Evolutionary conservation across 2,888 invertebrate genomes (phyloP), one percentile per base, ranked within the genome.

Genomic region (Enchytraeus crypticus): DNA sequence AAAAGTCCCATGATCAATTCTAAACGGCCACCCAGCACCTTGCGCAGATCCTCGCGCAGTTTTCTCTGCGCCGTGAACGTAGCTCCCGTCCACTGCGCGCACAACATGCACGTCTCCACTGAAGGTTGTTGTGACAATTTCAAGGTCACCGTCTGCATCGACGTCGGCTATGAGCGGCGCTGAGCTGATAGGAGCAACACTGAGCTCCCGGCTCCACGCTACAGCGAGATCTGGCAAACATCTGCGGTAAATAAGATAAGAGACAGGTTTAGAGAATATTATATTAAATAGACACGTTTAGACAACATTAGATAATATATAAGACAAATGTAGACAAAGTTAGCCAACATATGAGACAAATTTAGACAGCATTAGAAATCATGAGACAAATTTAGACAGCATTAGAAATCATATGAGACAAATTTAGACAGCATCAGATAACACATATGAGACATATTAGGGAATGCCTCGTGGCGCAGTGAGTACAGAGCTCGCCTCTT

Each of bases 161-260:
- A 74, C 66, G 62, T 76, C 74, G 34, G 72, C 65, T 5, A 77
- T 70, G 4, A 77, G 64, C 3, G 77, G 76, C 3, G 73, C 38
- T 2, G 73, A 71, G 30, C 72, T 72, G 68, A 76, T 74, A 18
- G 75, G 74, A 4, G 74, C 69, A 34, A 72, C 71, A 21, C 73
- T 72, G 29, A 76, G 64, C 59, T 76, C 77, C 26, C 71, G 68
- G 54, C 72, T 73, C 76, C 76, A 76, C 21, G 73, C 61, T 43
- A 71, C 69, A 34, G 70, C 67, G 47, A 75, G 57, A 23, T 71
- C 67, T 61, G 73, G 74, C 2, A 71, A 70, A 67, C 76, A 76
- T 60, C 74, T 74, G 60, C 32, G 63, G n/a, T 29, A 23, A 49
- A 11, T 26, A 8, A 23, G 27, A 47, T 26, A 47, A 11, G 30